Conservation (phyloP, 2,113 vertebrate genomes). For the Tupaia chinensis region DNA sequence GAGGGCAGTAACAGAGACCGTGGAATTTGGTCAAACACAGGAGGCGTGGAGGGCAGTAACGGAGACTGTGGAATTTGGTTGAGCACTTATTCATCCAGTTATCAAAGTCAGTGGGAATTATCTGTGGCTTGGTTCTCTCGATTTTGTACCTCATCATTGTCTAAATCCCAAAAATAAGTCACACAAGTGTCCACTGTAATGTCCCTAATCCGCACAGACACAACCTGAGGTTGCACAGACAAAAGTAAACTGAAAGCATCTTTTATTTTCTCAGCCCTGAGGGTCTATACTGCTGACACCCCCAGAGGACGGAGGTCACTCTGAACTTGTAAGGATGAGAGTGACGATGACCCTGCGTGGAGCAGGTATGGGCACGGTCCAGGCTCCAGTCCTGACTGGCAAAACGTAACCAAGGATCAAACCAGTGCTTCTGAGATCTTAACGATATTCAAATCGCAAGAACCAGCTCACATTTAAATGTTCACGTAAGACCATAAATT, state of each 20-base stretch:
- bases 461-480: slow-evolving; percentile 43
- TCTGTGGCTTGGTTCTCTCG: neutral
- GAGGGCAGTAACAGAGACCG: neutral
- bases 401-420: neutral
- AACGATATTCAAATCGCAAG: neutral
- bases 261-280: slow-evolving; percentile 31
- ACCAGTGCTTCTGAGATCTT: neutral
- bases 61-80: neutral
- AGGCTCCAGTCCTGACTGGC: neutral
- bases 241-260: slow-evolving; percentile 7
- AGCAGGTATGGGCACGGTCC: neutral
- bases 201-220: neutral
- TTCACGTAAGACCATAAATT: slow-evolving; percentile 58
- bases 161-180: neutral
- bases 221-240: slow-evolving; percentile 23
- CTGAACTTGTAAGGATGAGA: neutral
- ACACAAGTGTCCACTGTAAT: neutral
- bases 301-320: neutral
- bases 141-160: neutral
- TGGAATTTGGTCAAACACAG: neutral
- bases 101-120: slow-evolving; percentile 20
- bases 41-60: neutral
- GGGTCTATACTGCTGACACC: neutral
- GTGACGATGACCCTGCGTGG: neutral
- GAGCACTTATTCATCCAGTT: neutral